Conservation (phyloP, 2,797 vertebrate genomes). For the Catostomus latipinnis region DNA sequence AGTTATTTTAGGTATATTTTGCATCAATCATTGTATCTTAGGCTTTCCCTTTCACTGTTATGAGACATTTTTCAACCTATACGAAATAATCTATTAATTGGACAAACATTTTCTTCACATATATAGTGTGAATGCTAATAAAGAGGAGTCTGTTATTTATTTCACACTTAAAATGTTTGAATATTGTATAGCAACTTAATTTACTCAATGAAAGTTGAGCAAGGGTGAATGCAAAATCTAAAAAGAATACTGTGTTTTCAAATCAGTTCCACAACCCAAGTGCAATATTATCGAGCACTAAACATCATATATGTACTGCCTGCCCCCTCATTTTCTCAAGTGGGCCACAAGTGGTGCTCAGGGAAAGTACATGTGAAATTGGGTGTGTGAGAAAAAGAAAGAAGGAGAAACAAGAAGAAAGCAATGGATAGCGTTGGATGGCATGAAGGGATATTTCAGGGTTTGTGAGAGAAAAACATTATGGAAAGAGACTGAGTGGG, state of each 20-base stretch:
- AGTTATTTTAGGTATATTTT: too few relatives aligned
- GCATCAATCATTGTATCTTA: too few relatives aligned
- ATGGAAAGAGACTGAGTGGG: slow-evolving; percentile 32
- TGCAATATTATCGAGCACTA: slow-evolving; percentile 80
- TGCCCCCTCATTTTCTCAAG: slow-evolving; percentile 82
- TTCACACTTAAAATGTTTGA: too few relatives aligned
- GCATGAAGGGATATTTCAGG: slow-evolving; percentile 38
- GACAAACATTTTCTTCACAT: too few relatives aligned
- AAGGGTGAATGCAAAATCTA: slow-evolving; percentile 72
- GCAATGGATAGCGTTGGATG: slow-evolving; percentile 11
- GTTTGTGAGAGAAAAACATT: slow-evolving; percentile 14
- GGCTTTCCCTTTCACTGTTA: too few relatives aligned
- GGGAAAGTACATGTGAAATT: slow-evolving; percentile 55
- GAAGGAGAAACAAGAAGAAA: slow-evolving; percentile 27
- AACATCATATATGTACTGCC: slow-evolving; percentile 81
- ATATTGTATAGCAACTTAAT: slow-evolving; percentile 62
- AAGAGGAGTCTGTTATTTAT: too few relatives aligned
- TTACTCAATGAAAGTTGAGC: slow-evolving; percentile 80
- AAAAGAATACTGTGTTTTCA: slow-evolving; percentile 66
- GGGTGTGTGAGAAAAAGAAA: slow-evolving; percentile 51
- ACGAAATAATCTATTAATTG: too few relatives aligned
- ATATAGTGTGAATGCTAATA: too few relatives aligned
- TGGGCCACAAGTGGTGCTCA: slow-evolving; percentile 49
- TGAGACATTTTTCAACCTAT: too few relatives aligned
- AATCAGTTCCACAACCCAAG: slow-evolving; percentile 80